Evolutionary conservation across 2,113 vertebrate genomes (phyloP).

Genomic region (Atractosteus spatula): DNA sequence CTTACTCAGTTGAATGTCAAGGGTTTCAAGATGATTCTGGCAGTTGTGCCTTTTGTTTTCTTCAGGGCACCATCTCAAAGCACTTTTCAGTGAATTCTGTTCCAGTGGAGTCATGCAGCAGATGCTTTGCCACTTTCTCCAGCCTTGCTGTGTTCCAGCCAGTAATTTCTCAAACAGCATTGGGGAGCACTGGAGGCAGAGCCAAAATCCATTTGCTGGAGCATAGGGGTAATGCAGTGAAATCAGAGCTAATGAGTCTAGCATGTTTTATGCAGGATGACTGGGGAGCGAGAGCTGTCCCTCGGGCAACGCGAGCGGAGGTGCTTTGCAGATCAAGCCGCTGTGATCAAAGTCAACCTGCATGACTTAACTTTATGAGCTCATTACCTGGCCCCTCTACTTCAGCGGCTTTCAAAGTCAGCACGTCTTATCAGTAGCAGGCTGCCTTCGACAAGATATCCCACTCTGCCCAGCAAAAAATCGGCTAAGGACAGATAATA

Average conservation of each 20-base stretch:
- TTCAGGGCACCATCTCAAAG: no score
- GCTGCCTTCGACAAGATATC: background rate
- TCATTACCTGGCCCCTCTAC: slow-evolving; percentile 1
- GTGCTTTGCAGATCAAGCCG: background rate
- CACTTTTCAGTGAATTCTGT: no score
- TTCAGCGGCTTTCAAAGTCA: background rate
- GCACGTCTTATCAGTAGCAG: background rate
- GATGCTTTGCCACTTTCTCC: no score
- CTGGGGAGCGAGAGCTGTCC: background rate
- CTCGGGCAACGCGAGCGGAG: background rate
- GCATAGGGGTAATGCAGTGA: background rate
- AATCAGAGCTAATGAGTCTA: background rate
- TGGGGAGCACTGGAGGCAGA: background rate
- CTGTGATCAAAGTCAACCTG: slow-evolving; percentile 8
- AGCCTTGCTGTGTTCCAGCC: no score
- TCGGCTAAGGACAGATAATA: background rate
- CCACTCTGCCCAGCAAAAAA: background rate
- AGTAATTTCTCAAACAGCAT: no score
- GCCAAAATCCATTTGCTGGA: background rate
- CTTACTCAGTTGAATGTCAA: no score
- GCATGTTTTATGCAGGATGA: background rate
- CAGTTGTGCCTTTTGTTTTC: no score
- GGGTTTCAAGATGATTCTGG: no score
- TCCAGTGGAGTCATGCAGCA: no score
- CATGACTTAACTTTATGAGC: slow-evolving; percentile 7